These are phyloP conservation scores for Ceratosolen fusciceps DNA, from an alignment of 1,140 invertebrate species.

Conservation along the genomic window DNA sequence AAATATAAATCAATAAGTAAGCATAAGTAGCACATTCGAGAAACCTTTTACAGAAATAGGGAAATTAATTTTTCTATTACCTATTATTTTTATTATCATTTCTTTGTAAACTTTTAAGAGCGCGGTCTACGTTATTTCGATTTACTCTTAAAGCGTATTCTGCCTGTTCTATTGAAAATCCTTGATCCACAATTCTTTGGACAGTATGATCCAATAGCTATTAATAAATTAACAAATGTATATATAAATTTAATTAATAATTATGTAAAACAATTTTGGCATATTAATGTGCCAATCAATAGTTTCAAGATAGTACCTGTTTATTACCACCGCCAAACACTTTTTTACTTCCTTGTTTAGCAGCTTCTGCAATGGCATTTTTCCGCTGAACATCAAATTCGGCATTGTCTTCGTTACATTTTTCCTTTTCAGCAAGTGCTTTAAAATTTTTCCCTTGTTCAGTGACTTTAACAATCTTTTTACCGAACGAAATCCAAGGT, in stretches of 20 bases:
- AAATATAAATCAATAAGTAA: neutral
- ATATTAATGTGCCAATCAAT: too few species aligned
- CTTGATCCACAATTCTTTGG: conserved; percentile 85
- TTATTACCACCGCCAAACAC: conserved; percentile 80
- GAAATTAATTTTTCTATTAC: conserved; percentile 41
- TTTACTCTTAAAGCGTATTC: conserved; percentile 78
- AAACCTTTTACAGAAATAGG: neutral
- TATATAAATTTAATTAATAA: conserved; percentile 48
- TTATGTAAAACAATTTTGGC: too few species aligned
- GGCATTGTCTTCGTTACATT: conserved; percentile 76
- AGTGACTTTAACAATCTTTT: conserved; percentile 77
- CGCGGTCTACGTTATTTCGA: conserved; percentile 82
- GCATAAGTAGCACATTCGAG: neutral
- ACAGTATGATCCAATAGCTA: conserved; percentile 82
- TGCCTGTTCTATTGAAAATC: conserved; percentile 84
- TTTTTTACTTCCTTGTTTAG: conserved; percentile 78
- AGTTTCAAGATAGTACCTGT: conserved; percentile 72
- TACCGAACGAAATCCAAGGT: conserved; percentile 92
- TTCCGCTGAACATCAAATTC: conserved; percentile 89
- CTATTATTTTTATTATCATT: conserved; percentile 65
- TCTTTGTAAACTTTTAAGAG: conserved; percentile 79
- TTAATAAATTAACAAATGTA: neutral
- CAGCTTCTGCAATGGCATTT: conserved; percentile 89
- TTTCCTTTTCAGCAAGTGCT: conserved; percentile 76
- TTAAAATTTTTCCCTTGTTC: conserved; percentile 80